Evolutionary conservation across 1,140 invertebrate genomes (phyloP), one percentile per base, ranked within the genome.

Genomic region (Atta texana): DNA sequence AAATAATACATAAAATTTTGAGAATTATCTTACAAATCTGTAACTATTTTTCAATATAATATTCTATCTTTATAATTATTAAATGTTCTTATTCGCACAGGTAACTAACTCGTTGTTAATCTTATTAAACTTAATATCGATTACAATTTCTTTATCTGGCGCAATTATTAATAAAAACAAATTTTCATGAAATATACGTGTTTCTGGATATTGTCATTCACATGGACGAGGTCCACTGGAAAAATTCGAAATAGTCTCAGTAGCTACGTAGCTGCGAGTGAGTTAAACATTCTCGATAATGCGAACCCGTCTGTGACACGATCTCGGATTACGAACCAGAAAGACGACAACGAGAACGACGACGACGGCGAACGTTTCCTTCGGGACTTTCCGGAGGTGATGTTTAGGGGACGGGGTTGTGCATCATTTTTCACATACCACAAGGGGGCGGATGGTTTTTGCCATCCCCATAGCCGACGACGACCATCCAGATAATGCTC

Each of bases 401-500:
- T 85, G 80, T 80, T 87, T 89, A 87, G 90, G 91, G 93, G 92
- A 93, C 91, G 93, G 93, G 93, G 94, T 91, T 94, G 92, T 94
- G 94, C 94, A 95, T 95, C 94, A 95, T 95, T 95, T 95, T 95
- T 95, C 94, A 95, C 94, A 94, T 94, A 94, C 93, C 92, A 92
- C 93, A 91, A 94, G 92, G 93, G 94, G 94, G 94, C 92, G 94
- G 92, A 92, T 90, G 92, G 92, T 94, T 95, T 95, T 94, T 95
- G 93, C 92, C 88, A 90, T 91, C 92, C 90, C 92, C 91, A 80
- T 90, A 87, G 77, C 80, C 86, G 88, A 87, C 86, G 88, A 87
- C 91, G 86, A 86, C 91, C 90, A 93, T 93, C 91, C 92, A 93
- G 94, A 94, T 94, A 94, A 95, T 94, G 94, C 94, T 93, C 94